phyloP scores from a whole-genome alignment of 2,888 invertebrate species.

The Tinea trinotella region DNA sequence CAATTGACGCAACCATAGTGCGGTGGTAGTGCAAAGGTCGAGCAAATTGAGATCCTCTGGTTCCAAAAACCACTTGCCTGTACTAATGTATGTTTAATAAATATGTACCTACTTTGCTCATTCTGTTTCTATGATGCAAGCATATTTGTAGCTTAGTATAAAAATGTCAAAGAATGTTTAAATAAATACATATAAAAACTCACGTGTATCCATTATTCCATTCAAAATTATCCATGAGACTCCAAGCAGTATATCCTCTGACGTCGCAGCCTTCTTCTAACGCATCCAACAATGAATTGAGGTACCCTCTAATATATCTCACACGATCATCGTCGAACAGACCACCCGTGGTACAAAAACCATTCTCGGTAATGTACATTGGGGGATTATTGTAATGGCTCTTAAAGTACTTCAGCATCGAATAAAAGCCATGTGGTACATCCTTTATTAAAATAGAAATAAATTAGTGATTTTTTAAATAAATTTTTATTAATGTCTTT shows the following conservation, averaged over 20 bases:
- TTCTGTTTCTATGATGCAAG: no score
- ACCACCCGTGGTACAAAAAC: conserved; percentile 29
- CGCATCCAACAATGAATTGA: conserved; percentile 36
- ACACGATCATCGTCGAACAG: conserved; percentile 49
- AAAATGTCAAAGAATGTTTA: no score
- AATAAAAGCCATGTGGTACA: conserved; percentile 45
- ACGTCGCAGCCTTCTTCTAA: conserved; percentile 45
- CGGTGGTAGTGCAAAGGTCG: no score
- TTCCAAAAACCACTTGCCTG: no score
- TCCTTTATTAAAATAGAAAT: conserved; percentile 27
- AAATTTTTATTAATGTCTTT: no score
- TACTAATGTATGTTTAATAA: no score
- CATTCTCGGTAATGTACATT: conserved; percentile 38
- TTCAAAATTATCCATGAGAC: conserved; percentile 73
- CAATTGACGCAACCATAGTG: no score
- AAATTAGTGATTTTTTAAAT: no score
- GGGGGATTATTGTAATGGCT: conserved; percentile 39
- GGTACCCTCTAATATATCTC: conserved; percentile 27
- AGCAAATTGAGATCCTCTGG: no score
- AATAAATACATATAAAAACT: conserved; percentile 28
- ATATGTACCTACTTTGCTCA: no score
- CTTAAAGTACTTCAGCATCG: conserved; percentile 41
- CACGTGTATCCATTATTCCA: conserved; percentile 67
- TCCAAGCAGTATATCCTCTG: conserved; percentile 67
- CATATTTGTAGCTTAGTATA: no score